Conservation (phyloP, 2,888 invertebrate species). For the Torymus tubicola region DNA sequence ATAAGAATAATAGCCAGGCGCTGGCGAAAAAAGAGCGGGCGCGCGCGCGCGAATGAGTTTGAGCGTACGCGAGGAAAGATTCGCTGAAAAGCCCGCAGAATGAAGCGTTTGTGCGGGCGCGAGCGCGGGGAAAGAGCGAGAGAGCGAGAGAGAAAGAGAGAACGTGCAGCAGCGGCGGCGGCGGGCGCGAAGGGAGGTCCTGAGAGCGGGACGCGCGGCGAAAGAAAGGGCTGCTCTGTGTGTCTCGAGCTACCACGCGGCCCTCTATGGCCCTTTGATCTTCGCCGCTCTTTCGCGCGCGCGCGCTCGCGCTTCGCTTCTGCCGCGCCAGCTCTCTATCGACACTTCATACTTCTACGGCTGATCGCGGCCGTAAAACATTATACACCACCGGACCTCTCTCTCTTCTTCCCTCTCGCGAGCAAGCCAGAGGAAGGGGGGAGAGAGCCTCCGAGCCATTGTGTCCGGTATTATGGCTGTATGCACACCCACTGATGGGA, state of each 20-base stretch:
- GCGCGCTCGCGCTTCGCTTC: conserved; percentile 67
- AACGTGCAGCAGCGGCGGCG: conserved; percentile 20
- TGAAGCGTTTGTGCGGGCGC: conserved; percentile 52
- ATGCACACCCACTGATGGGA: conserved; percentile 62
- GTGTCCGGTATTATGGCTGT: conserved; percentile 67
- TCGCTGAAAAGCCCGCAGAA: conserved; percentile 50
- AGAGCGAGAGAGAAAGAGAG: neutral
- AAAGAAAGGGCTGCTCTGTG: conserved; percentile 59
- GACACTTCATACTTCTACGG: conserved; percentile 76
- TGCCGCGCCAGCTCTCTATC: conserved; percentile 74
- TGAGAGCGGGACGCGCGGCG: conserved; percentile 1
- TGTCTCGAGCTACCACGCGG: conserved; percentile 68
- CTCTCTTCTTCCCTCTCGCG: conserved; percentile 50
- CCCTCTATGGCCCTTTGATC: conserved; percentile 73
- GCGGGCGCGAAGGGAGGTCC: conserved; percentile 36
- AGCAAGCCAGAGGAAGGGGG: conserved; percentile 42
- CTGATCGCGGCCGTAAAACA: conserved; percentile 76
- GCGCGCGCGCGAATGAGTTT: conserved; percentile 41
- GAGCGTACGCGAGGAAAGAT: conserved; percentile 47
- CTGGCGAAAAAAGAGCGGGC: conserved; percentile 9
- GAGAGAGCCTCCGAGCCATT: conserved; percentile 65
- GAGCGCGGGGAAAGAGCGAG: neutral
- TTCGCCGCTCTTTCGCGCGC: conserved; percentile 68
- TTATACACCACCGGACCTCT: conserved; percentile 68
- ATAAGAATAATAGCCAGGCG: conserved; percentile 39